Percentiles rank a stretch among this genome's conserved stretches.
phyloP scores from a whole-genome alignment of 2,888 invertebrate genomes.

The Reticulitermes lucifugus region DNA sequence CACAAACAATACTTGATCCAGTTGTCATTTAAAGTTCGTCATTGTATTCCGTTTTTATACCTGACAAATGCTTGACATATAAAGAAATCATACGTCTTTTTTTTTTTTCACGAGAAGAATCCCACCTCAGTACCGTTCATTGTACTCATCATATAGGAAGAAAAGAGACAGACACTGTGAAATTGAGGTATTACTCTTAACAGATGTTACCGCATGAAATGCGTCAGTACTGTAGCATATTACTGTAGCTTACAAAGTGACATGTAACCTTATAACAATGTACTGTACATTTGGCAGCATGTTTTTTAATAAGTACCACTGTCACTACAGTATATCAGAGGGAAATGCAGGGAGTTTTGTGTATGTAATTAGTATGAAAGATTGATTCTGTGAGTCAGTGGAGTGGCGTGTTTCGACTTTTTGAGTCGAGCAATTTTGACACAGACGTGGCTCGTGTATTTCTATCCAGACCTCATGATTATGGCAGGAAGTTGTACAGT shows the following conservation, averaged over 20 bases:
- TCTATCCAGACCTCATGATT: slow-evolving; percentile 11
- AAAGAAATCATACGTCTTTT: slow-evolving; percentile 41
- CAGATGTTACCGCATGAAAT: slow-evolving; percentile 50
- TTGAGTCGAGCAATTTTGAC: not conserved
- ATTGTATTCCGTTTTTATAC: slow-evolving; percentile 51
- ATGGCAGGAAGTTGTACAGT: slow-evolving; percentile 41
- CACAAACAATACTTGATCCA: slow-evolving; percentile 28
- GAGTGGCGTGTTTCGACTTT: not conserved
- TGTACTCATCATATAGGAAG: slow-evolving; percentile 42
- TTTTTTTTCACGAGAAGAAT: slow-evolving; percentile 42
- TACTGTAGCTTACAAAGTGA: slow-evolving; percentile 45
- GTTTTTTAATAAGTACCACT: slow-evolving; percentile 29
- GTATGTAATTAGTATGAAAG: slow-evolving; percentile 12
- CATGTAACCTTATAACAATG: slow-evolving; percentile 29
- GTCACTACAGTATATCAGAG: slow-evolving; percentile 26
- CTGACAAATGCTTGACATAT: slow-evolving; percentile 43
- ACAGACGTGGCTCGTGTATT: not conserved
- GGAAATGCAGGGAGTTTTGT: slow-evolving; percentile 31
- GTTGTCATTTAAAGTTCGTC: slow-evolving; percentile 40
- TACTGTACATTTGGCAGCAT: slow-evolving; percentile 44
- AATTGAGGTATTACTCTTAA: slow-evolving; percentile 43
- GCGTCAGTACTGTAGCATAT: slow-evolving; percentile 43
- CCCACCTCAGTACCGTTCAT: slow-evolving; percentile 51
- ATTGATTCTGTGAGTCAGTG: slow-evolving; percentile 19
- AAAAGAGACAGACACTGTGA: slow-evolving; percentile 36